Conservation (phyloP, 2,888 invertebrate genomes). For the Dermolepida albohirtum region DNA sequence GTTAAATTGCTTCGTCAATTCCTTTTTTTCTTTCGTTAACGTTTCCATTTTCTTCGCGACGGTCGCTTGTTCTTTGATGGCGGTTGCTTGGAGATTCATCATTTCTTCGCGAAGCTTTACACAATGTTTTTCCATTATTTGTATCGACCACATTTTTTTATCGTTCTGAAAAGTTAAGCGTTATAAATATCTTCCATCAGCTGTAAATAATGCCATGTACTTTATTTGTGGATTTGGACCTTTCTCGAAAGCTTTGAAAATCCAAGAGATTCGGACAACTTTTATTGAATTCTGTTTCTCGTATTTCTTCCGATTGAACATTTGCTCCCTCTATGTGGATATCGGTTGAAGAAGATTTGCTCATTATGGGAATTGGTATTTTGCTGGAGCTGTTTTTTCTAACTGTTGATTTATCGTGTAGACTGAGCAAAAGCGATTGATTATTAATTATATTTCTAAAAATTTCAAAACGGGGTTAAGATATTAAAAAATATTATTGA, state of each 20-base stretch:
- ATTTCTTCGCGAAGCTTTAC: constrained; percentile 56
- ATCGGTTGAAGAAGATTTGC: constrained; percentile 41
- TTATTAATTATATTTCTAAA: constrained; percentile 29
- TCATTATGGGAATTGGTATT: constrained; percentile 38
- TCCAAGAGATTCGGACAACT: constrained; percentile 39
- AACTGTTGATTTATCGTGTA: constrained; percentile 6
- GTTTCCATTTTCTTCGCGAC: constrained; percentile 57
- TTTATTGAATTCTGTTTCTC: constrained; percentile 30
- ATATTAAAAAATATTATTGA: no score
- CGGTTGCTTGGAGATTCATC: constrained; percentile 53
- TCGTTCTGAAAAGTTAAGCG: constrained; percentile 1
- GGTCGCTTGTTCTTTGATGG: constrained; percentile 56
- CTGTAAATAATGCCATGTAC: background rate
- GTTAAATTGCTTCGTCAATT: constrained; percentile 53
- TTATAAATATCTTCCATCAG: background rate
- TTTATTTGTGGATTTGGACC: constrained; percentile 4
- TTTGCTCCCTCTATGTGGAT: constrained; percentile 24
- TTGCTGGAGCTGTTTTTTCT: constrained; percentile 35
- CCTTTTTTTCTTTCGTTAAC: constrained; percentile 56
- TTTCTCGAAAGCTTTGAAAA: background rate
- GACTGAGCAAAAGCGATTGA: constrained; percentile 3
- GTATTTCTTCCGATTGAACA: background rate
- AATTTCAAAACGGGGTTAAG: background rate
- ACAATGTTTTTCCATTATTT: constrained; percentile 47
- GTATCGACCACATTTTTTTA: constrained; percentile 35